Base-by-base conservation (phyloP, 2,113 vertebrate genomes). In the Plecotus auritus region DNA sequence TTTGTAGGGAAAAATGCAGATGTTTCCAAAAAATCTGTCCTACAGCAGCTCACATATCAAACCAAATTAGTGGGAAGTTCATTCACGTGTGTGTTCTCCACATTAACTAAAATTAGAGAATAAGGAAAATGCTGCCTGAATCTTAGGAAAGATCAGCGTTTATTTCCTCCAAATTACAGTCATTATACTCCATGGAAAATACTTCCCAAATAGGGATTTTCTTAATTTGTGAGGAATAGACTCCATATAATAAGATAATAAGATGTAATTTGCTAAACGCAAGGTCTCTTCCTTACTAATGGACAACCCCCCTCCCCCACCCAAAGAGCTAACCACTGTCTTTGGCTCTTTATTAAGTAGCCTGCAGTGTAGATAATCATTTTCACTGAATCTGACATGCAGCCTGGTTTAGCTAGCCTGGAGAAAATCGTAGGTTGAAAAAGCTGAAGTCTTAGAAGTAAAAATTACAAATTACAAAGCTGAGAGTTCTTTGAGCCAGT, bases 381-480 rank as follows among this genome's bases (percentile, higher is more conserved):
- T 86, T 80, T 83, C 82, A 37, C 32, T 35, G 45, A 76, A n/a
- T 82, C 59, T 92, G 74, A 94, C 70, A 81, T 30, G 9, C 42
- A 91, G 37, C 70, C 10, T 61, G n/a, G 17, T 72, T 66, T 73
- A 90, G 30, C 7, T 35, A 81, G 69, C n/a, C 49, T 92, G 56
- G 40, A 89, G 74, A 96, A 97, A 95, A 95, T 91, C n/a, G 1
- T 90, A 85, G 78, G 56, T 93, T 91, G 86, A 93, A 95, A 96
- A 92, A 59, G 69, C 85, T 69, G 76, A 47, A 96, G 49, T 84
- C 88, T 87, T 77, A 91, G 66, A 91, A 56, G 47, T 61, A 77
- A 95, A 96, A 95, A 96, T 97, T 95, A 95, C 56, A 96, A 95
- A 96, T 97, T 96, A 95, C 49, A 81, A 97, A 94, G 85, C 88